phyloP scores from a whole-genome alignment of 2,113 vertebrate genomes.

The Rhombomys opimus region DNA sequence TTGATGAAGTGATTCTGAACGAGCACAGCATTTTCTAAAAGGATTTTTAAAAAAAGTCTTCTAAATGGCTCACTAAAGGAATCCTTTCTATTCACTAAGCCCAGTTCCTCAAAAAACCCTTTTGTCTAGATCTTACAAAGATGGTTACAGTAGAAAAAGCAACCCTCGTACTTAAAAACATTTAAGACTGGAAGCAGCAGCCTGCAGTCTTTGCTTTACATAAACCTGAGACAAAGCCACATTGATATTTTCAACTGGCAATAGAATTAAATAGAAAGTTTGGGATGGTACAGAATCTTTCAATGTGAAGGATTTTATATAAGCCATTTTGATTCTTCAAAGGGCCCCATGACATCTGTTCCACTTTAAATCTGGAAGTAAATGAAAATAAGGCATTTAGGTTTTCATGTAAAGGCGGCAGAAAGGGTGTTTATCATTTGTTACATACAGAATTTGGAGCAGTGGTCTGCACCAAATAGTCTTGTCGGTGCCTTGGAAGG shows the following conservation, averaged over 20 bases:
- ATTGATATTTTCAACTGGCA: slow-evolving; percentile 65
- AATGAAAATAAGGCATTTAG: slow-evolving; percentile 52
- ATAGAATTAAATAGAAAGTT: slow-evolving; percentile 64
- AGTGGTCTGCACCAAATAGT: not conserved
- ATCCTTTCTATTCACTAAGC: slow-evolving; percentile 37
- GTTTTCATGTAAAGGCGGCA: slow-evolving; percentile 50
- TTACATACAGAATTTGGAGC: slow-evolving; percentile 37
- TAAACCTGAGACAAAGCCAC: slow-evolving; percentile 56
- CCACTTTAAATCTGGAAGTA: slow-evolving; percentile 45
- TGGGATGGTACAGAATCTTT: slow-evolving; percentile 30
- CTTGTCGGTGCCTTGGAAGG: not conserved
- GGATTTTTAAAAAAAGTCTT: slow-evolving; percentile 19
- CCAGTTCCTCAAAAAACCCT: slow-evolving; percentile 35
- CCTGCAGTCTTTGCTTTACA: not conserved
- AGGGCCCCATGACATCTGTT: slow-evolving; percentile 63
- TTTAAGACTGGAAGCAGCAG: not conserved
- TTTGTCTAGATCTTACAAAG: slow-evolving; percentile 31
- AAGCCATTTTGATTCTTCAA: slow-evolving; percentile 66
- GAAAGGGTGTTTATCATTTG: slow-evolving; percentile 37
- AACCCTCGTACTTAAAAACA: not conserved
- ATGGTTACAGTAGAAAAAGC: not conserved
- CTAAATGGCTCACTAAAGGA: slow-evolving; percentile 61
- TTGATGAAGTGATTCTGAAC: slow-evolving; percentile 60
- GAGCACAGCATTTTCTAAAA: slow-evolving; percentile 44
- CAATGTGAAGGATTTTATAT: slow-evolving; percentile 58